Evolutionary conservation across 53 echinoderm and acorn worm species (phyloP).

Genomic region (Glandiceps talaboti): DNA sequence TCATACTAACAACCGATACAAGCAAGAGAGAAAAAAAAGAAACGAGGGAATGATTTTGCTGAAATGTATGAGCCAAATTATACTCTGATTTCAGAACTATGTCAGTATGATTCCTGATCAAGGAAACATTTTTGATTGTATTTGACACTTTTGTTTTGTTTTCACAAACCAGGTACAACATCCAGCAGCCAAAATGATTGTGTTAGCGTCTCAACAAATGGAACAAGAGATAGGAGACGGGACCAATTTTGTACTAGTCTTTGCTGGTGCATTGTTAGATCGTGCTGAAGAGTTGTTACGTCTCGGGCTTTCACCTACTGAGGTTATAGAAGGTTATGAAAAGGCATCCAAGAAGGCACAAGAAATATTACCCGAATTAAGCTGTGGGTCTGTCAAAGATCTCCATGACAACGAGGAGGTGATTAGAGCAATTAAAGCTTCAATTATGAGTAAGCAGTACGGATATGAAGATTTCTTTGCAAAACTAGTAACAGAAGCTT

Average conservation of each 20-base stretch:
- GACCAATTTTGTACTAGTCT: slow-evolving; percentile 90
- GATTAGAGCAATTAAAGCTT: slow-evolving; percentile 44
- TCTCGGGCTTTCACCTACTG: slow-evolving; percentile 96
- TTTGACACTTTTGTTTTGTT: no score
- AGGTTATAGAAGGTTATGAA: slow-evolving; percentile 97
- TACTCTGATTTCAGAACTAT: no score
- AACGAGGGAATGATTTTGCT: no score
- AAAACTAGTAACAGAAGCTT: slow-evolving; percentile 78
- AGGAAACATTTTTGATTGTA: no score
- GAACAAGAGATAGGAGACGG: slow-evolving; percentile 94
- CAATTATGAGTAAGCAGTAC: slow-evolving; percentile 99
- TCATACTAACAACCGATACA: no score
- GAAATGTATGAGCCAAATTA: no score
- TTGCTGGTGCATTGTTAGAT: slow-evolving; percentile 90
- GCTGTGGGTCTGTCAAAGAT: slow-evolving; percentile 79
- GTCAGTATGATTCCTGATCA: no score
- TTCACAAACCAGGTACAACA: slow-evolving; percentile 99
- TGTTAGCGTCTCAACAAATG: slow-evolving; percentile 85
- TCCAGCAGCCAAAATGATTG: slow-evolving; percentile 97
- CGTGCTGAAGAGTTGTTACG: slow-evolving; percentile 84
- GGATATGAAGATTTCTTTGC: slow-evolving; percentile 97
- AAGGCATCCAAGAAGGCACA: slow-evolving; percentile 77
- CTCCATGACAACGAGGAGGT: slow-evolving; percentile 52
- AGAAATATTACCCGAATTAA: slow-evolving; percentile 79
- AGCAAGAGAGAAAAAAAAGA: no score